Conservation (phyloP, 2,113 vertebrate genomes). For the Etia nguti region DNA sequence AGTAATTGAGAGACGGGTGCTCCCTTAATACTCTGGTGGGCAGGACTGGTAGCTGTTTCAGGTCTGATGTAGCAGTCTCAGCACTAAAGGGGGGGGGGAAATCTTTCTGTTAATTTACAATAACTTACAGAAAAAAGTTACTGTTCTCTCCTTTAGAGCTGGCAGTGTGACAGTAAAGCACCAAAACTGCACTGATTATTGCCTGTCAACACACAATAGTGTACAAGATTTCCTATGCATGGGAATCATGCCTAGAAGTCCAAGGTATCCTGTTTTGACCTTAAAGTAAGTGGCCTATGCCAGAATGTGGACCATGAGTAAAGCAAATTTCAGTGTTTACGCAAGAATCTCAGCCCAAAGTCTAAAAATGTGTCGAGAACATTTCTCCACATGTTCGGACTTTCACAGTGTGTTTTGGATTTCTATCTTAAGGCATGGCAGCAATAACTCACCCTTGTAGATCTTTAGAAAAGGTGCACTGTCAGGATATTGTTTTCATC, state of each 20-base stretch:
- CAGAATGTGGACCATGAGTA: not conserved
- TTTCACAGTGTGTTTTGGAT: conserved; percentile 35
- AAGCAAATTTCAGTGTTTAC: not conserved
- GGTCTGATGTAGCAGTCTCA: conserved; percentile 82
- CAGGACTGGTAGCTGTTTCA: conserved; percentile 86
- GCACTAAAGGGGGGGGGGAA: conserved; percentile 61
- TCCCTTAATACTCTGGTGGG: conserved; percentile 91
- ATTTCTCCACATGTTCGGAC: conserved; percentile 1
- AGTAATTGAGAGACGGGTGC: conserved; percentile 92
- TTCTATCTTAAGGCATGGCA: conserved; percentile 24
- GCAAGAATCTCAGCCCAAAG: not conserved
- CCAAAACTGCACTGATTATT: not conserved
- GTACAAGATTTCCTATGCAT: not conserved
- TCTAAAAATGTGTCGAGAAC: not conserved
- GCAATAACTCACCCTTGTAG: conserved; percentile 32
- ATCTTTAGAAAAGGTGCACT: conserved; percentile 33
- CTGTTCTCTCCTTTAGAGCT: not conserved
- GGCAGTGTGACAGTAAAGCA: not conserved
- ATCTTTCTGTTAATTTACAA: not conserved
- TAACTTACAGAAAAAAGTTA: not conserved
- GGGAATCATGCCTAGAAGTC: not conserved
- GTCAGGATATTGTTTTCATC: conserved; percentile 39
- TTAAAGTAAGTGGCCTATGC: not conserved
- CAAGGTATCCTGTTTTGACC: not conserved
- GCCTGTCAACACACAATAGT: not conserved